Evolutionary conservation across 2,888 invertebrate species (phyloP).

Genomic region (Netelia melanura): DNA sequence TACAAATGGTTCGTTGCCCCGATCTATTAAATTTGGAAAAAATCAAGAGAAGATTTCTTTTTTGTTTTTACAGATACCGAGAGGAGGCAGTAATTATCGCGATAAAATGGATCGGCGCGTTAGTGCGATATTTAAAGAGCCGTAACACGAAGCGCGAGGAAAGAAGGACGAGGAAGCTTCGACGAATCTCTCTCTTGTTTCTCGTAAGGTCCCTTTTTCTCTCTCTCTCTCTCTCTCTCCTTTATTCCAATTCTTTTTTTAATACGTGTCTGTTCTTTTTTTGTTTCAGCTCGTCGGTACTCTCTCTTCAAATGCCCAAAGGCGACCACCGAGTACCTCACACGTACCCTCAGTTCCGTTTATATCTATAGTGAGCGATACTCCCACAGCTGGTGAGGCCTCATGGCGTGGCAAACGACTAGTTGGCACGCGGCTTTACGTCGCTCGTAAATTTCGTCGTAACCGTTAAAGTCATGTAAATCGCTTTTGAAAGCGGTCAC

Average conservation of each 20-base stretch:
- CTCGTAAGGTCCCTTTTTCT: constrained; percentile 3
- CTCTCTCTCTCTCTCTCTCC: constrained; percentile 1
- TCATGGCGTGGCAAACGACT: constrained; percentile 69
- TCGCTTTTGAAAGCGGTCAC: constrained; percentile 76
- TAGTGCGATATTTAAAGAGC: constrained; percentile 47
- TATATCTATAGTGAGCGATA: constrained; percentile 9
- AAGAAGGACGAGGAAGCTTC: background rate
- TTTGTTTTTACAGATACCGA: background rate
- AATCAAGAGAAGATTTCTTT: background rate
- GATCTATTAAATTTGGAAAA: constrained; percentile 11
- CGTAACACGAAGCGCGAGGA: background rate
- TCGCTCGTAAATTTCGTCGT: constrained; percentile 77
- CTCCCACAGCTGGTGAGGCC: constrained; percentile 57
- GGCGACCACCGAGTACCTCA: constrained; percentile 31
- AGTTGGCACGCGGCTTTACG: constrained; percentile 77
- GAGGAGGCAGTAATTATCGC: constrained; percentile 47
- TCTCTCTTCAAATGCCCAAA: constrained; percentile 23
- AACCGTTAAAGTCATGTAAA: constrained; percentile 81
- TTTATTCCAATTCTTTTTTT: background rate
- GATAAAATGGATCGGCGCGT: constrained; percentile 62
- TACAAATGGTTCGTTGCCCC: background rate
- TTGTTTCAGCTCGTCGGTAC: background rate
- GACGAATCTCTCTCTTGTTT: constrained; percentile 8
- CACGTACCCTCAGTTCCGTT: constrained; percentile 22
- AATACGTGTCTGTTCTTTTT: background rate